phyloP scores from a whole-genome alignment of 2,888 invertebrate genomes.

The Elysia crispata region DNA sequence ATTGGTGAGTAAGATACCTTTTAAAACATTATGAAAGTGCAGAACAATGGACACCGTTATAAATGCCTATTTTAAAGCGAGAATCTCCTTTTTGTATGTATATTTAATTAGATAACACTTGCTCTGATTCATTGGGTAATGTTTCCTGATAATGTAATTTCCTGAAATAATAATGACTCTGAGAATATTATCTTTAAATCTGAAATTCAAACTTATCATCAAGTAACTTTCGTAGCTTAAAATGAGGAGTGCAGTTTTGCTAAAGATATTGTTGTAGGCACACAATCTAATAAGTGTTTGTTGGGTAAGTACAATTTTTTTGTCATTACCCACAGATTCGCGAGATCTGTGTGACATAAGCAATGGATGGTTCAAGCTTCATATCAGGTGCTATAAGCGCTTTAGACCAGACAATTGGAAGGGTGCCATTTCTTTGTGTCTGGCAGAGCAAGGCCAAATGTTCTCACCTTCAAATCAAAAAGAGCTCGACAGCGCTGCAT shows the following conservation, averaged over 20 bases:
- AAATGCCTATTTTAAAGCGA: too few relatives aligned
- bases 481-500: neutral
- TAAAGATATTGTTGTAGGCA: too few relatives aligned
- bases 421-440: constrained; percentile 25
- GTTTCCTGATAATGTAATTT: neutral
- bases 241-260: too few relatives aligned
- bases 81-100: too few relatives aligned
- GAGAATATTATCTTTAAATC: too few relatives aligned
- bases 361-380: constrained; percentile 26
- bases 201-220: too few relatives aligned
- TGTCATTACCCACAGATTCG: constrained; percentile 18
- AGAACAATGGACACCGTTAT: too few relatives aligned
- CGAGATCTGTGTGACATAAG: constrained; percentile 34
- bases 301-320: neutral
- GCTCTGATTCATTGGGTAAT: neutral
- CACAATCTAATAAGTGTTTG: neutral
- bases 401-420: constrained; percentile 25
- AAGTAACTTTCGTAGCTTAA: too few relatives aligned
- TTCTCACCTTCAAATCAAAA: neutral
- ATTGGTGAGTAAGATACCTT: constrained; percentile 32
- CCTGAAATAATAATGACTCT: too few relatives aligned
- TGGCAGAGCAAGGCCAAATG: neutral
- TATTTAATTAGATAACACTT: neutral
- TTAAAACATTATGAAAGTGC: too few relatives aligned
- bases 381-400: constrained; percentile 20